phyloP scores from a whole-genome alignment of 2,797 vertebrate genomes.

The Anniella stebbinsi region DNA sequence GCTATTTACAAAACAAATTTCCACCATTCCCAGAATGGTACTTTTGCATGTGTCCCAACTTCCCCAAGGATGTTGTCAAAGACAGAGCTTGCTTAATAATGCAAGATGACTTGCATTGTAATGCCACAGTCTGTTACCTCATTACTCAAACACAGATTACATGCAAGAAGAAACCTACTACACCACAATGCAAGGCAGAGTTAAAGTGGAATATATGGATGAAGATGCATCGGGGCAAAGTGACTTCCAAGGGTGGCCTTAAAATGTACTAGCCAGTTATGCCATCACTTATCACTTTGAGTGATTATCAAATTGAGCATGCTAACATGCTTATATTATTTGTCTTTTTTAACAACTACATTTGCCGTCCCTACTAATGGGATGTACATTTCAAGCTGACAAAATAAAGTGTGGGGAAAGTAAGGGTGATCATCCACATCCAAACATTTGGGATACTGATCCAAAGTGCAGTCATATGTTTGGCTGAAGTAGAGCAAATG shows the following conservation, averaged over 20 bases:
- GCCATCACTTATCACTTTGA: background rate
- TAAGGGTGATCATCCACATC: background rate
- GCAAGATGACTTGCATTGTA: background rate
- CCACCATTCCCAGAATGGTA: background rate
- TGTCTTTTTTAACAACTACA: background rate
- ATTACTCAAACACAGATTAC: background rate
- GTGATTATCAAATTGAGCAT: background rate
- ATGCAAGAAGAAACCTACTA: background rate
- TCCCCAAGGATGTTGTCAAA: background rate
- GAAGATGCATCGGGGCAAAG: background rate
- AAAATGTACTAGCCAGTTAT: background rate
- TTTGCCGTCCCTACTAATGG: background rate
- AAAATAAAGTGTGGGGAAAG: constrained; percentile 1
- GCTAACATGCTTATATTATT: background rate
- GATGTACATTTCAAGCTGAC: constrained; percentile 22
- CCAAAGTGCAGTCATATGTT: background rate
- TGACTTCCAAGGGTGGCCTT: constrained; percentile 1
- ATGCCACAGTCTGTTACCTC: constrained; percentile 2
- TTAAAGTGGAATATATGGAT: background rate
- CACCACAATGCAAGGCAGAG: background rate
- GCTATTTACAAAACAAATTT: background rate
- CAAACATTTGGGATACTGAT: constrained; percentile 16
- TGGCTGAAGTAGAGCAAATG: background rate
- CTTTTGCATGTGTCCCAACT: background rate
- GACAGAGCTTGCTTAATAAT: background rate